phyloP scores from a whole-genome alignment of 2,113 vertebrate species.

The Melanocharis versteri region DNA sequence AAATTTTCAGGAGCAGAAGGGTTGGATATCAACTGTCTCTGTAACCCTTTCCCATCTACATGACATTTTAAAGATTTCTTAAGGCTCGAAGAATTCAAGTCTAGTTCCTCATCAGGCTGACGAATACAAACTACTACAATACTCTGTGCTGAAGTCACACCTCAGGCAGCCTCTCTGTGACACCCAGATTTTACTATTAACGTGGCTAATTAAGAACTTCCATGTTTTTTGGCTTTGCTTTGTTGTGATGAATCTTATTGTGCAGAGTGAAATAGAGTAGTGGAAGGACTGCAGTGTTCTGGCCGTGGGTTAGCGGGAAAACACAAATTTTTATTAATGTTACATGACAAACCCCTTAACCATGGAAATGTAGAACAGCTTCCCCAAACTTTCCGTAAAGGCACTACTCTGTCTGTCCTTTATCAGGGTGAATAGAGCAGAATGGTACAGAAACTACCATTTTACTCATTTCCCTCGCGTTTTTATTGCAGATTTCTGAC shows the following conservation, averaged over 20 bases:
- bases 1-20: constrained; percentile 53
- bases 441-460: neutral
- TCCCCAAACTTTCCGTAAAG: neutral
- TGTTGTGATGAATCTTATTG: neutral
- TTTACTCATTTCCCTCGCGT: neutral
- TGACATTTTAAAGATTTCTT: neutral
- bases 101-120: neutral
- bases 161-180: neutral
- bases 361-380: neutral
- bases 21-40: neutral
- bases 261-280: neutral
- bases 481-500: neutral
- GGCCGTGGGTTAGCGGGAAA: neutral
- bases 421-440: neutral
- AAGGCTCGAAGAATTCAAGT: neutral
- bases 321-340: neutral
- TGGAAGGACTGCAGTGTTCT: neutral
- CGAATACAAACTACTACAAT: neutral
- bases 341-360: neutral
- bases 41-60: constrained; percentile 11
- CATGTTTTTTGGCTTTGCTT: neutral
- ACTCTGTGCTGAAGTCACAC: neutral
- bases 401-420: neutral
- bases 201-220: neutral
- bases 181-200: neutral